Base-by-base conservation (phyloP, 1,140 invertebrate species). In the Micrasema minimum region DNA sequence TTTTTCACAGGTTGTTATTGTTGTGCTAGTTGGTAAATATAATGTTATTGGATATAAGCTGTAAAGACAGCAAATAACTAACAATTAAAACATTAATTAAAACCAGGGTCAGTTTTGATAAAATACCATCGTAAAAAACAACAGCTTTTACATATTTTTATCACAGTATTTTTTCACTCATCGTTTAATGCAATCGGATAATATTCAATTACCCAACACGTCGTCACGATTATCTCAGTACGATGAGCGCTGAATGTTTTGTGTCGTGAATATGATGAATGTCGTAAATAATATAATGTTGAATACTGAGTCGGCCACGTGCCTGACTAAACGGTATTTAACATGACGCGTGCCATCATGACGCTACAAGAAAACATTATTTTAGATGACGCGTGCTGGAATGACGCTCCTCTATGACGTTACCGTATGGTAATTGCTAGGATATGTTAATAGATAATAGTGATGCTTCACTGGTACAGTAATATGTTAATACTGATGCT, bases 321-420 rank as follows among this genome's bases (percentile, higher is more conserved):
- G 72, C 64, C 67, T 2, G 43, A 31, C 26, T 35, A 37, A 31
- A 31, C 26, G 7, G 2, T 31, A 31, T 57, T 57, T n/a, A 31
- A 57, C 53, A 9, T 11, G 48, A 46, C 71, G 64, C 71, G 71
- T 69, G 71, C 57, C 64, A 9, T 55, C 7, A 31, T 31, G 26
- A 31, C 26, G 26, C 26, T 31, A 2, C 26, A 31, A 2, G 62
- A 37, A 38, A 41, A 51, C 46, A 66, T 16, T 22, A 64, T 12
- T 12, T 31, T 11, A 31, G 2, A 55, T 43, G 55, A 41, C 46
- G 72, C 65, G 64, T 53, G 61, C 68, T 43, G 11, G 11, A 35
- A 14, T 64, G 72, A 71, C 69, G 72, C 64, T 16, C 57, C 61
- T 35, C 16, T 41, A 68, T 71, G 72, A 74, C 69, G 72, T 18